A percentile compares a stretch with the other conserved stretches of the same genome.
These are phyloP conservation scores for Drosophila niveifrons DNA, from an alignment of 2,888 invertebrate species.

Conservation along the genomic window DNA sequence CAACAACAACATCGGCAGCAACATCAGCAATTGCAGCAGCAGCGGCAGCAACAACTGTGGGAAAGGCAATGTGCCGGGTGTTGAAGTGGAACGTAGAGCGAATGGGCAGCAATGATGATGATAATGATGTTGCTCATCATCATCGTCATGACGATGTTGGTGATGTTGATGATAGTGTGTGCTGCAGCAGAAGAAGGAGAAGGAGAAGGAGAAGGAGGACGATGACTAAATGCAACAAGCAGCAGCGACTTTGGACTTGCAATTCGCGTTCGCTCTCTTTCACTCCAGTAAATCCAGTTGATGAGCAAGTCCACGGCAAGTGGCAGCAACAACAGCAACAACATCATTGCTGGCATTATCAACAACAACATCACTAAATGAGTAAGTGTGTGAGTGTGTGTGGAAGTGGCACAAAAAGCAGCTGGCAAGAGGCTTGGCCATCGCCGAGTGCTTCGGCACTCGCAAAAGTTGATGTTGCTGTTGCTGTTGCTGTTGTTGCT, in stretches of 20 bases:
- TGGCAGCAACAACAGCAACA: conserved; percentile 58
- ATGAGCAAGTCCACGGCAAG: conserved; percentile 75
- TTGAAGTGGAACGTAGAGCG: conserved; percentile 71
- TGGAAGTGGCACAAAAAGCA: conserved; percentile 70
- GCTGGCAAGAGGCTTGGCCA: conserved; percentile 66
- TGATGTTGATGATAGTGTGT: conserved; percentile 22
- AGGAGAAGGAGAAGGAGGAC: conserved; percentile 44
- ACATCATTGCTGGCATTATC: conserved; percentile 53
- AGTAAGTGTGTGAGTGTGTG: conserved; percentile 23
- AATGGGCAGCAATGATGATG: conserved; percentile 44
- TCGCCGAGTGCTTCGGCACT: conserved; percentile 74
- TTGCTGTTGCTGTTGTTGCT: conserved; percentile 19
- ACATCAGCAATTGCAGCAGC: conserved; percentile 29
- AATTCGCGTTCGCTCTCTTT: conserved; percentile 37
- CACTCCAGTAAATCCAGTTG: conserved; percentile 64
- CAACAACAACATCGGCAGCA: conserved; percentile 15
- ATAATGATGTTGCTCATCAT: conserved; percentile 1
- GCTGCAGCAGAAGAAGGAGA: conserved; percentile 39
- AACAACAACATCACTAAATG: conserved; percentile 50
- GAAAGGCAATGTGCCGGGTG: conserved; percentile 73
- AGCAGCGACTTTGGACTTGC: conserved; percentile 70
- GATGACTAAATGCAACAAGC: conserved; percentile 78
- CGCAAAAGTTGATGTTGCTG: conserved; percentile 46
- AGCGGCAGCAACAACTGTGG: conserved; percentile 59
- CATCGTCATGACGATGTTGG: conserved; percentile 18